Evolutionary conservation across 2,797 vertebrate species (phyloP).

Genomic region (Trematomus bernacchii): DNA sequence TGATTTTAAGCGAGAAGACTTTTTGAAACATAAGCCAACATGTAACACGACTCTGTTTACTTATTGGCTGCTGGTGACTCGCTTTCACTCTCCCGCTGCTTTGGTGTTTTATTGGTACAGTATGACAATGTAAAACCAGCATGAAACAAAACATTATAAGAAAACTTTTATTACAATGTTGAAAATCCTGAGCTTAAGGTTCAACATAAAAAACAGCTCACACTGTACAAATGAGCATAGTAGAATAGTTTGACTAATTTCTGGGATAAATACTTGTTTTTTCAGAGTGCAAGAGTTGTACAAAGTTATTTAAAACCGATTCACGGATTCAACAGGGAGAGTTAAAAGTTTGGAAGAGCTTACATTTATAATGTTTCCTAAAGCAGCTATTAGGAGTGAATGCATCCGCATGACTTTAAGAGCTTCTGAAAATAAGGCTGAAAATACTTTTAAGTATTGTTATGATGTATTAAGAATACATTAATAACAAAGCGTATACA

Average conservation of each 20-base stretch:
- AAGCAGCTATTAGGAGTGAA: background rate
- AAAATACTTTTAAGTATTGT: background rate
- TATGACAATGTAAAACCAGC: background rate
- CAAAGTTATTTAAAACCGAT: no score
- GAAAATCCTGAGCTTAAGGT: background rate
- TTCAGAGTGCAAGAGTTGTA: no score
- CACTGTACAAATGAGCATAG: background rate
- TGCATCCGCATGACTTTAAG: background rate
- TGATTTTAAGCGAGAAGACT: no score
- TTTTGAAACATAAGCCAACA: no score
- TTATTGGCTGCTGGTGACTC: no score
- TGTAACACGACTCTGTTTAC: no score
- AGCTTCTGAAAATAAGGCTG: background rate
- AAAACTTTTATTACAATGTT: slow-evolving; percentile 3
- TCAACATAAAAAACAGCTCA: background rate
- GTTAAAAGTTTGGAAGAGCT: background rate
- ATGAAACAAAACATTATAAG: background rate
- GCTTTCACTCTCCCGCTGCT: no score
- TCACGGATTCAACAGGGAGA: background rate
- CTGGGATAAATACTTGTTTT: background rate
- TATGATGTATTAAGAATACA: background rate
- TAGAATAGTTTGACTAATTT: background rate
- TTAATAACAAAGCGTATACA: background rate
- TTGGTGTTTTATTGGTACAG: no score
- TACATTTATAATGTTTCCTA: no score